These are phyloP conservation scores for Elysia crispata DNA, from an alignment of 2,888 invertebrate genomes.

Conservation along the genomic window DNA sequence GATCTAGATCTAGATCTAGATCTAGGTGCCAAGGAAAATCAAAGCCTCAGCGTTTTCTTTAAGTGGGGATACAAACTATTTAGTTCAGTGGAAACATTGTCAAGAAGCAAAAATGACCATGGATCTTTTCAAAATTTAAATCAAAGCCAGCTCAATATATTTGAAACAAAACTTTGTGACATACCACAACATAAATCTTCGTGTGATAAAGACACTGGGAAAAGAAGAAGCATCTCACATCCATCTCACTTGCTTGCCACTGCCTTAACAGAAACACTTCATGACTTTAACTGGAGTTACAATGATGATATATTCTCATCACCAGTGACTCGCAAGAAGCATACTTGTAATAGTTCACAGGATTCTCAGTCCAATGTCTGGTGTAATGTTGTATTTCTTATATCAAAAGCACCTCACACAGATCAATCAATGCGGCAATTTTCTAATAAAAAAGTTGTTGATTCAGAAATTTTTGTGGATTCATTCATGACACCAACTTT, in stretches of 20 bases:
- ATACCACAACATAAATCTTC: too few species aligned
- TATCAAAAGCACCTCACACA: slow-evolving; percentile 61
- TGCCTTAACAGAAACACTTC: slow-evolving; percentile 64
- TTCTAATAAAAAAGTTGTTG: slow-evolving; percentile 66
- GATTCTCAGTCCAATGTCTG: background rate
- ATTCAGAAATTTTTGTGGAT: slow-evolving; percentile 68
- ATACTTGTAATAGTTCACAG: background rate
- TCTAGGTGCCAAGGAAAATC: slow-evolving; percentile 52
- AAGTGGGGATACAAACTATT: slow-evolving; percentile 69
- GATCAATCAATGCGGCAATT: slow-evolving; percentile 56
- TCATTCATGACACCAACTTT: slow-evolving; percentile 63
- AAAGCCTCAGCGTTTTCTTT: too few species aligned
- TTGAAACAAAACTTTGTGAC: slow-evolving; percentile 67
- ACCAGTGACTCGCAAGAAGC: slow-evolving; percentile 59
- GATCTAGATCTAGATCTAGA: slow-evolving; percentile 22
- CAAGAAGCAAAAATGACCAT: background rate
- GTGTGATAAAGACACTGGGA: background rate
- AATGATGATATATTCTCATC: slow-evolving; percentile 62
- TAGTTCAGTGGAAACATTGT: slow-evolving; percentile 52
- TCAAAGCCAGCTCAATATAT: slow-evolving; percentile 65
- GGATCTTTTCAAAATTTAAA: slow-evolving; percentile 59
- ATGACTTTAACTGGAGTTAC: slow-evolving; percentile 69
- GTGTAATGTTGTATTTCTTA: slow-evolving; percentile 62
- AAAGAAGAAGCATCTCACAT: slow-evolving; percentile 24
- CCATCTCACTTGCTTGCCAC: slow-evolving; percentile 57